Evolutionary conservation across 2,797 vertebrate species (phyloP).

Genomic region (Propithecus perrieri): DNA sequence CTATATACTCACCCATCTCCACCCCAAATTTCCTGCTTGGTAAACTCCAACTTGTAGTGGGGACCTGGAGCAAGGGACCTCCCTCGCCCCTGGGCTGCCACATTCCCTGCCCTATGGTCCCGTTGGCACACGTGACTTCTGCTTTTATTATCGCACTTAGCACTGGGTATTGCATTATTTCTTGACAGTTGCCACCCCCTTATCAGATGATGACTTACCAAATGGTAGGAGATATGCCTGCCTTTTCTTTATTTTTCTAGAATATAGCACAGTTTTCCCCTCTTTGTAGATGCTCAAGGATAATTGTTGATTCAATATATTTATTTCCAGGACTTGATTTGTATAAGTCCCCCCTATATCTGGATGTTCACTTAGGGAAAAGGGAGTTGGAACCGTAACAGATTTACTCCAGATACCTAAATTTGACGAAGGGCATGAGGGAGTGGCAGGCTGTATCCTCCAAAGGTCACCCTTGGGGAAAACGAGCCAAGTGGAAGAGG

Average conservation of each 20-base stretch:
- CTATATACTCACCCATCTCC: neutral
- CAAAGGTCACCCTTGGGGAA: neutral
- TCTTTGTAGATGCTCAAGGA: neutral
- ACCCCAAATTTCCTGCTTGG: neutral
- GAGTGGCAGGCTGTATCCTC: neutral
- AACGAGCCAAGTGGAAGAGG: neutral
- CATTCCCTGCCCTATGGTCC: neutral
- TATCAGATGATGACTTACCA: neutral
- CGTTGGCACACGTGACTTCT: accelerated
- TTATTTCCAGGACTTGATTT: neutral
- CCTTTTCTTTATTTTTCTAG: neutral
- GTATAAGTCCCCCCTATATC: neutral
- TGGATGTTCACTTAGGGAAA: neutral
- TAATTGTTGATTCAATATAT: neutral
- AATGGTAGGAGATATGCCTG: too few relatives aligned
- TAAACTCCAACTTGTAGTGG: neutral
- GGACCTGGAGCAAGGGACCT: too few relatives aligned
- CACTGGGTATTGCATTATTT: neutral
- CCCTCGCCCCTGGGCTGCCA: neutral
- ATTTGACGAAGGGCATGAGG: too few relatives aligned
- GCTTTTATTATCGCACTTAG: accelerated
- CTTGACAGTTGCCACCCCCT: neutral
- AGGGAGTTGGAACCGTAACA: accelerated
- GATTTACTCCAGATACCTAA: neutral
- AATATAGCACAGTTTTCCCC: neutral